These are phyloP conservation scores for Acyrthosiphon pisum DNA, from an alignment of 1,140 invertebrate genomes.

Conservation along the genomic window DNA sequence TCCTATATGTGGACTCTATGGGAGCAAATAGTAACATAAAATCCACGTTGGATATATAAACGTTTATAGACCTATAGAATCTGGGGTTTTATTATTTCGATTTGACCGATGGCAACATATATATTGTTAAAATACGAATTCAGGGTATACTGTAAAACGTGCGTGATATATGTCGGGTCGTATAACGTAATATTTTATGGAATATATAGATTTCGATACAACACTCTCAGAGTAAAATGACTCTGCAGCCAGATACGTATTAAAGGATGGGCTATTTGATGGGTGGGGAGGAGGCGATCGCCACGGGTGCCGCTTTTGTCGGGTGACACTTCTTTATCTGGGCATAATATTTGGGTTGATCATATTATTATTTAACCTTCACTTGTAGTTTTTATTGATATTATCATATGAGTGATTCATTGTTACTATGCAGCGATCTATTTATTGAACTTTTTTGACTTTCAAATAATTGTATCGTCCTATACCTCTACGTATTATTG, in stretches of 20 bases:
- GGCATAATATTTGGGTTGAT: background rate
- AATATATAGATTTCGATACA: background rate
- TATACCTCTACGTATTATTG: background rate
- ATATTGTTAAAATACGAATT: constrained; percentile 7
- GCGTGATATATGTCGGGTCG: background rate
- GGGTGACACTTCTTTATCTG: background rate
- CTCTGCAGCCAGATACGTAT: background rate
- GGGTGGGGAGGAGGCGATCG: background rate
- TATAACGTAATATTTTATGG: background rate
- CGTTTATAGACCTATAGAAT: background rate
- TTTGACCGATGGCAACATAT: background rate
- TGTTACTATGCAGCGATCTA: background rate
- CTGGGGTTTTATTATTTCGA: background rate
- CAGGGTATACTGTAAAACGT: background rate
- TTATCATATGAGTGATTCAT: background rate
- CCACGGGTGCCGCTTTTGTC: background rate
- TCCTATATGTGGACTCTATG: too few relatives aligned
- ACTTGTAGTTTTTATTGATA: background rate
- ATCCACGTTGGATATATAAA: background rate
- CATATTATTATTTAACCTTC: background rate
- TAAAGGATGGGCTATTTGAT: background rate
- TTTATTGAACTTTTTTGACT: background rate
- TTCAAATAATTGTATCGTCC: background rate
- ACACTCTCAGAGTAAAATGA: background rate
- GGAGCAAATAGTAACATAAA: background rate